These are phyloP conservation scores for Acomys russatus DNA, from an alignment of 2,797 vertebrate genomes.

Conservation along the genomic window DNA sequence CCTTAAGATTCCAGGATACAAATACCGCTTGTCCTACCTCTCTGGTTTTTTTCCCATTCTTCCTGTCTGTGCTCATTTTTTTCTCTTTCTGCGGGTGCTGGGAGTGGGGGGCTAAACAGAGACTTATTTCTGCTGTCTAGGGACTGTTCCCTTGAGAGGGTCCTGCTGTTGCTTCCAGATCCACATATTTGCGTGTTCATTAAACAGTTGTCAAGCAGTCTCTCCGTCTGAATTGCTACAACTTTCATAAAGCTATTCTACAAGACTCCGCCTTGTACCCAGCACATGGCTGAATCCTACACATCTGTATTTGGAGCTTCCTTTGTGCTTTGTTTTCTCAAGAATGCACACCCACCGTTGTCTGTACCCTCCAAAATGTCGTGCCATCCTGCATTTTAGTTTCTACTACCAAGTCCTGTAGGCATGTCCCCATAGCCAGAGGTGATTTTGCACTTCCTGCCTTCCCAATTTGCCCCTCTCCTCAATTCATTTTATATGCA, in stretches of 20 bases:
- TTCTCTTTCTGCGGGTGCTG: not conserved
- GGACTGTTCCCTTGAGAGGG: not conserved
- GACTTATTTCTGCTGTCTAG: not conserved
- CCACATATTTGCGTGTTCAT: not conserved
- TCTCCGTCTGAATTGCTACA: not conserved
- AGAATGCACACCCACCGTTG: not conserved
- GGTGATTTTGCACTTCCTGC: not conserved
- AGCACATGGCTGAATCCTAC: fast-evolving
- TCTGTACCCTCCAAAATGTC: not conserved
- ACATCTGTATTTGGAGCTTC: not conserved
- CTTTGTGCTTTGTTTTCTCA: not conserved
- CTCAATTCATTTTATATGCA: not conserved
- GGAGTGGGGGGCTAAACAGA: fast-evolving
- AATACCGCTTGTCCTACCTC: not conserved
- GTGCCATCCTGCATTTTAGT: not conserved
- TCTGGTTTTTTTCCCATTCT: not conserved
- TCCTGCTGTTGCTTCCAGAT: not conserved
- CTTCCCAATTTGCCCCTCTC: not conserved
- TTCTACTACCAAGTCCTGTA: not conserved
- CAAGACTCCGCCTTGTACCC: not conserved
- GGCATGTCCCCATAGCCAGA: not conserved
- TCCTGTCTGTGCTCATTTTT: not conserved
- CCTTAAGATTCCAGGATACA: not conserved
- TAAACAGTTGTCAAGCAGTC: conserved; percentile 36
- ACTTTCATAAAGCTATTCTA: not conserved